Evolutionary conservation across 1,140 invertebrate genomes (phyloP), one percentile per base, ranked within the genome.

Genomic region (Trigoniulus corallinus): DNA sequence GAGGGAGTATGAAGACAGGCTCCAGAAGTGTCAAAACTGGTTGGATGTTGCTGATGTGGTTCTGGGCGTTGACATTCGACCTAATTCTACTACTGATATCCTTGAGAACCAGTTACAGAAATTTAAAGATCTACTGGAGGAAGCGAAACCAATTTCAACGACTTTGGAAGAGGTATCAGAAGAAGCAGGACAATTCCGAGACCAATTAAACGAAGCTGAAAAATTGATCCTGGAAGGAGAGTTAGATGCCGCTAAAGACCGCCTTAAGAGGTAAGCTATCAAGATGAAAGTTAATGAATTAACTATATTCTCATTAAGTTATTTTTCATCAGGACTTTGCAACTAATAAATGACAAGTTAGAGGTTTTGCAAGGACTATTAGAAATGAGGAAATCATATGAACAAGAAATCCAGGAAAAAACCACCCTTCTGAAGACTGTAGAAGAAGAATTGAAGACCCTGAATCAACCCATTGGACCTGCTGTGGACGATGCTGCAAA

Each of bases 41-140:
- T 68, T 89, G 20, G 82, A 84, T 47, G 80, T 91, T 71, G 83
- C 84, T 43, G 86, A 91, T 69, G 82, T 85, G 13, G 79, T 83
- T 13, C 78, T 83, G 0, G 80, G 82, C 13, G 75, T 80, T 27
- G 86, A 89, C 58, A 64, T 89, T 2, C 72, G 82, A 45, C 77
- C 62, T 15, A 58, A 80, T 21, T 76, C 81, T 1, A 86, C 75
- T 59, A 67, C 88, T 12, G 82, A 84, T 55, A 72, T 88, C 0
- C 65, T 92, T 25, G 80, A 87, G 64, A 86, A 91, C 67, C 85
- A 91, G 61, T 62, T 88, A 37, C 72, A 75, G 0, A 88, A 88
- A 64, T 89, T 87, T 60, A 77, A 83, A 55, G 80, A 81, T 58
- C 67, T 92, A 4, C 75, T 79, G 48, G 75, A 80, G 53, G 82